Conservation (phyloP, 2,888 invertebrate genomes). For the Venusia cambrica region DNA sequence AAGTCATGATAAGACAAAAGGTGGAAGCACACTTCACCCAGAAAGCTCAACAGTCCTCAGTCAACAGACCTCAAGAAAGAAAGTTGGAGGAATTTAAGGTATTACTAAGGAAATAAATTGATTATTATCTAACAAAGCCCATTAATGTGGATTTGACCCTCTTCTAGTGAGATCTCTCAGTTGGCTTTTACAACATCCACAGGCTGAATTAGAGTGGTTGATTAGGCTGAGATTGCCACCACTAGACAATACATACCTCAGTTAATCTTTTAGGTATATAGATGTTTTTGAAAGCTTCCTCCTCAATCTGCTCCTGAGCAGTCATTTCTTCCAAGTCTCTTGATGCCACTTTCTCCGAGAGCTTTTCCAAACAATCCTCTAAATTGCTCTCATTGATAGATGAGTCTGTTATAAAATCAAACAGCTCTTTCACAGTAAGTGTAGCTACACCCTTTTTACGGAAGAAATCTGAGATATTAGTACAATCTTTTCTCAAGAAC, state of each 20-base stretch:
- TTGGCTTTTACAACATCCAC: too few species aligned
- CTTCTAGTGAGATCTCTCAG: too few species aligned
- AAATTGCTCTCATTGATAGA: slow-evolving; percentile 90
- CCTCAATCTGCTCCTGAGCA: slow-evolving; percentile 89
- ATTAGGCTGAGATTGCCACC: too few species aligned
- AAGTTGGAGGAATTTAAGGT: too few species aligned
- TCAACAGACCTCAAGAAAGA: too few species aligned
- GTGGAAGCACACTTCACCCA: too few species aligned
- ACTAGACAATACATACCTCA: slow-evolving; percentile 87
- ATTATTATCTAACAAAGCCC: too few species aligned
- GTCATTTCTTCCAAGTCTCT: slow-evolving; percentile 84
- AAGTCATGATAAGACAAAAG: too few species aligned
- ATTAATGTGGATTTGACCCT: too few species aligned
- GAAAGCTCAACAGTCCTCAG: too few species aligned
- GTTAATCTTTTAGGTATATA: slow-evolving; percentile 96
- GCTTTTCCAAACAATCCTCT: slow-evolving; percentile 88
- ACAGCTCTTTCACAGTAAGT: slow-evolving; percentile 93
- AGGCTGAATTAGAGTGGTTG: too few species aligned
- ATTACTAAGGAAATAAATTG: too few species aligned
- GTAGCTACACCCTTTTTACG: slow-evolving; percentile 94
- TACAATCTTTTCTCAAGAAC: slow-evolving; percentile 96
- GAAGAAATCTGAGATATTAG: slow-evolving; percentile 95
- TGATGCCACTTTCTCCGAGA: slow-evolving; percentile 85
- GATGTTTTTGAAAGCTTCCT: slow-evolving; percentile 95
- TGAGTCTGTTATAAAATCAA: slow-evolving; percentile 97